phyloP scores from a whole-genome alignment of 92 coral and sea anemone genomes.

The Porites lobata region DNA sequence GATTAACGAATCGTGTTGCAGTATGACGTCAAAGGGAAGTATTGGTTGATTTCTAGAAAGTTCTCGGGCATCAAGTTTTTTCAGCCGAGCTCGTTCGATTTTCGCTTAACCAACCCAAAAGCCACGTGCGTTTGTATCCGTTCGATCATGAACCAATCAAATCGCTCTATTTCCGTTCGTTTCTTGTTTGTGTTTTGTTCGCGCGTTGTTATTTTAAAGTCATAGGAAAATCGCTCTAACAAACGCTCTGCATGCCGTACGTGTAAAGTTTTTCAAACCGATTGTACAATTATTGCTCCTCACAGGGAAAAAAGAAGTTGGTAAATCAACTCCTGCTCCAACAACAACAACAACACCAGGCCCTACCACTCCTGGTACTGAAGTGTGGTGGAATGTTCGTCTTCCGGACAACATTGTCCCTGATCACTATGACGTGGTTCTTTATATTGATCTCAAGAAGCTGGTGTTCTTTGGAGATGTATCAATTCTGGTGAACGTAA shows the following conservation, averaged over 20 bases:
- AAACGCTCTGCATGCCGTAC: background rate
- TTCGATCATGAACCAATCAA: too few relatives aligned
- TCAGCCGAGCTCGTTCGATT: too few relatives aligned
- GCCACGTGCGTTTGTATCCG: too few relatives aligned
- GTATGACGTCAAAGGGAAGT: too few relatives aligned
- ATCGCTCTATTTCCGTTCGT: too few relatives aligned
- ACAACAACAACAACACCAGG: slow-evolving; percentile 36
- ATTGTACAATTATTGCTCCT: background rate
- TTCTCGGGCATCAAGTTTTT: too few relatives aligned
- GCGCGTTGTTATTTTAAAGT: too few relatives aligned
- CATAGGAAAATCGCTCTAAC: too few relatives aligned
- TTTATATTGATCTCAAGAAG: slow-evolving; percentile 72
- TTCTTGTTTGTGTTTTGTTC: too few relatives aligned
- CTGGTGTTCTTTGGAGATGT: slow-evolving; percentile 79
- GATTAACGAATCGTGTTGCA: too few relatives aligned
- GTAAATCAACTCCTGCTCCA: background rate
- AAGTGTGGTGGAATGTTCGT: slow-evolving; percentile 95
- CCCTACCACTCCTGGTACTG: slow-evolving; percentile 87
- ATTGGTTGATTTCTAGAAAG: too few relatives aligned
- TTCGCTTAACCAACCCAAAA: too few relatives aligned
- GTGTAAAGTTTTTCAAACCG: background rate
- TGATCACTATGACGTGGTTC: slow-evolving; percentile 77
- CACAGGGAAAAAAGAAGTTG: background rate
- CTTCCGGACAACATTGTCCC: slow-evolving; percentile 86
- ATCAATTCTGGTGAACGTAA: slow-evolving; percentile 64